Evolutionary conservation across 2,113 vertebrate genomes (phyloP).

Genomic region (Bombycilla garrulus): DNA sequence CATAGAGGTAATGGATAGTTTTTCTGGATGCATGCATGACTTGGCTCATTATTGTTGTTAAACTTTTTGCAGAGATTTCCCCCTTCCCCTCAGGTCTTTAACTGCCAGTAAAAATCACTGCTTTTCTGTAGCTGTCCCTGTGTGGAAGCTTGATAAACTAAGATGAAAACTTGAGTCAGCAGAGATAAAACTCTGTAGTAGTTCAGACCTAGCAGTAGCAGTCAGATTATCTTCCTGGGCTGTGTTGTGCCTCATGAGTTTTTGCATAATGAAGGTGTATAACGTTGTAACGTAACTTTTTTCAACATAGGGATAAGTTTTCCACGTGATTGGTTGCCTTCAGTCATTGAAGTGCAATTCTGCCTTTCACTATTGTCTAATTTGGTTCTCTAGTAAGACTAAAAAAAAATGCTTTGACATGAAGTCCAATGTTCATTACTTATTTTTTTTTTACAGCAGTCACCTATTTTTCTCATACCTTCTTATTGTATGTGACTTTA

Average conservation of each 20-base stretch:
- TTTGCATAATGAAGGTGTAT: neutral
- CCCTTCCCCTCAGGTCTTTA: neutral
- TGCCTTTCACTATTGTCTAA: neutral
- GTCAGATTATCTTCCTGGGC: neutral
- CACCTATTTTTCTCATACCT: neutral
- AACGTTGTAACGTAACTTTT: neutral
- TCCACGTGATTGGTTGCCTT: neutral
- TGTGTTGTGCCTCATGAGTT: rapidly evolving
- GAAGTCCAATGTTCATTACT: neutral
- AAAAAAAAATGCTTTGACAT: neutral
- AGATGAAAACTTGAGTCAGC: neutral
- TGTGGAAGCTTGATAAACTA: neutral
- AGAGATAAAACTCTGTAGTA: neutral
- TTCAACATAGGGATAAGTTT: neutral
- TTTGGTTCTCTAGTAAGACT: neutral
- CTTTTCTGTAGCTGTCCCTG: neutral
- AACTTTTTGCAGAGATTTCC: neutral
- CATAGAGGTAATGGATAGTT: neutral
- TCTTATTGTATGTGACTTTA: neutral
- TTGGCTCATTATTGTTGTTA: neutral
- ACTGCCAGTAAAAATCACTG: rapidly evolving
- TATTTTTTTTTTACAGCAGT: neutral
- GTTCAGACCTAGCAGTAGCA: neutral
- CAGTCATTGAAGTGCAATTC: neutral
- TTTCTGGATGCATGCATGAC: neutral